Conservation (phyloP, 2,888 invertebrate genomes). For the Torymus aiolomorphi region DNA sequence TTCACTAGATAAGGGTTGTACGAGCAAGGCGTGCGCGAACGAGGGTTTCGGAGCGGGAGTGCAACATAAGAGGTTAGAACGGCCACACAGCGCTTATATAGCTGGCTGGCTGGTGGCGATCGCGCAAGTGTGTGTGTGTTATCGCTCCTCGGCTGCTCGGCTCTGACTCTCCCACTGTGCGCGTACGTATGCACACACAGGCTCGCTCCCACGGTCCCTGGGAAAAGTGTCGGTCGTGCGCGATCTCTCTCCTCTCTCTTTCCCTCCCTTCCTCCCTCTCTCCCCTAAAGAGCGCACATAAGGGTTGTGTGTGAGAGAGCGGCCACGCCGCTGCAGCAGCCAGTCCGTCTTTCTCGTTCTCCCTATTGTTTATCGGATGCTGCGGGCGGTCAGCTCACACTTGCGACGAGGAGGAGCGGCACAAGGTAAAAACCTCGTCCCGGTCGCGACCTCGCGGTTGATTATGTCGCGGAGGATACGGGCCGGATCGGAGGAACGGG, state of each 20-base stretch:
- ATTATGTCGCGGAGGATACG: too few relatives aligned
- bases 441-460: too few relatives aligned
- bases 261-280: background rate
- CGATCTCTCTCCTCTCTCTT: slow-evolving; percentile 13
- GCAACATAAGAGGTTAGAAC: too few relatives aligned
- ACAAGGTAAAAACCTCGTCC: too few relatives aligned
- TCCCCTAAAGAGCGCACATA: background rate
- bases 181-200: background rate
- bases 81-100: too few relatives aligned
- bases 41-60: too few relatives aligned
- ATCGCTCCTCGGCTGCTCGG: background rate
- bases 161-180: background rate
- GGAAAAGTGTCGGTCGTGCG: slow-evolving; percentile 36
- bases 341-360: background rate
- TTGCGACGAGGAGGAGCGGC: too few relatives aligned
- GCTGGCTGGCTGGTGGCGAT: background rate
- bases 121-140: slow-evolving; percentile 1
- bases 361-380: slow-evolving; percentile 13
- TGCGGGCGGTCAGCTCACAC: background rate
- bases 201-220: slow-evolving; percentile 49
- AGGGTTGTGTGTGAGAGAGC: too few relatives aligned
- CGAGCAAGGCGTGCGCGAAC: too few relatives aligned
- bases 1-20: too few relatives aligned
- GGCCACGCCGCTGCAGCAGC: background rate
- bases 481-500: too few relatives aligned